These are phyloP conservation scores for Mechanitis mazaeus DNA, from an alignment of 2,888 invertebrate species.

Conservation along the genomic window DNA sequence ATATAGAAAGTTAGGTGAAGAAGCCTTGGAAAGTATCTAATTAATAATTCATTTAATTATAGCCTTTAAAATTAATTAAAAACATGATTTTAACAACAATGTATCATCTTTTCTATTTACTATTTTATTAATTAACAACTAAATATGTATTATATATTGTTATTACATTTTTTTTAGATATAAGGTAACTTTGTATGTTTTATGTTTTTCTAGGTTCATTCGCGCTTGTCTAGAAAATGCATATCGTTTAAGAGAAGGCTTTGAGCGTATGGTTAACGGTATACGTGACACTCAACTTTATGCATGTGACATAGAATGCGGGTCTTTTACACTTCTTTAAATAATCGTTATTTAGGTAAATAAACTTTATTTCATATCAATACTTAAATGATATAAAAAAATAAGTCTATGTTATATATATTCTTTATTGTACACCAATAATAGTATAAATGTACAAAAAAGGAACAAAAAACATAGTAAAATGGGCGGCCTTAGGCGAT, in stretches of 20 bases:
- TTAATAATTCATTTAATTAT: slow-evolving; percentile 18
- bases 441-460: slow-evolving; percentile 1
- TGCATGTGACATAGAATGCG: slow-evolving; percentile 2
- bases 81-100: not conserved
- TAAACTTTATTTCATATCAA: not conserved
- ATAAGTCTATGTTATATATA: not conserved
- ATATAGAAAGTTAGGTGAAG: slow-evolving; percentile 22
- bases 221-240: slow-evolving; percentile 1
- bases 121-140: not conserved
- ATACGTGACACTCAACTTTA: not conserved
- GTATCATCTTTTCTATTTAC: not conserved
- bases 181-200: too few relatives aligned
- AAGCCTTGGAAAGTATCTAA: slow-evolving; percentile 14
- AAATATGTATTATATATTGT: too few relatives aligned
- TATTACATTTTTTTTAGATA: too few relatives aligned
- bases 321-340: not conserved
- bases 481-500: too few relatives aligned
- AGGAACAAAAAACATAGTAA: too few relatives aligned
- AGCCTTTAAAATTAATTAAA: not conserved
- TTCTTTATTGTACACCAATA: too few relatives aligned
- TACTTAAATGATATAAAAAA: not conserved
- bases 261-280: slow-evolving; percentile 2
- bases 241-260: slow-evolving; percentile 1
- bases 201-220: not conserved
- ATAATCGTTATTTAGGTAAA: slow-evolving; percentile 1